A percentile compares a stretch with the other conserved stretches of the same genome.
Evolutionary conservation across 2,888 invertebrate species (phyloP).

Genomic region (Ariolimax columbianus): DNA sequence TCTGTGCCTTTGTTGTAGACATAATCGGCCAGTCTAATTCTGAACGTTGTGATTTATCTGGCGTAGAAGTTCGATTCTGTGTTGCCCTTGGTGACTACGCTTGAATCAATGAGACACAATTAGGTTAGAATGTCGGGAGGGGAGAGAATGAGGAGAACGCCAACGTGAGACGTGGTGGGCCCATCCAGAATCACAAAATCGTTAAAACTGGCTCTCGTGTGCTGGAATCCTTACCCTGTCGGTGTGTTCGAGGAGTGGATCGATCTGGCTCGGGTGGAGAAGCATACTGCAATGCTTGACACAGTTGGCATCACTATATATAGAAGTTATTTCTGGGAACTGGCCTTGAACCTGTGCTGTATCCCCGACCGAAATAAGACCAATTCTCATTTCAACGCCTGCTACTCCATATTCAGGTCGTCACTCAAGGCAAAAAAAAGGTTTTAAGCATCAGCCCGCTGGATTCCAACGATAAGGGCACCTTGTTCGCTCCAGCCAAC

Average conservation of each 20-base stretch:
- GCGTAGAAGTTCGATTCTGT: background rate
- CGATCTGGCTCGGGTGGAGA: background rate
- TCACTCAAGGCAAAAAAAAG: too few species aligned
- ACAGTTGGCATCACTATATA: slow-evolving; percentile 21
- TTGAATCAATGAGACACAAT: slow-evolving; percentile 4
- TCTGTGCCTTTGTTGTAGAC: background rate
- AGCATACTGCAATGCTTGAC: background rate
- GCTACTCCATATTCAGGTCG: too few species aligned
- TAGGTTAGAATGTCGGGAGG: background rate
- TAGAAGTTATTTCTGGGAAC: background rate
- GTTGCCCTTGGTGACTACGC: background rate
- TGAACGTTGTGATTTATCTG: background rate
- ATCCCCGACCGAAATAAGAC: too few species aligned
- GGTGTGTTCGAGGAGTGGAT: background rate
- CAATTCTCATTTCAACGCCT: too few species aligned
- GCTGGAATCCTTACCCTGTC: background rate
- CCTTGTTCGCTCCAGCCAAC: too few species aligned
- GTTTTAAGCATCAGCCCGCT: too few species aligned
- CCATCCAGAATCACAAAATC: slow-evolving; percentile 17
- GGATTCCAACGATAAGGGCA: too few species aligned
- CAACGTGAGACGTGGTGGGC: background rate
- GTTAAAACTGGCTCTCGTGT: background rate
- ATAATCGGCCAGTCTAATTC: background rate
- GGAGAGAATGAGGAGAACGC: background rate
- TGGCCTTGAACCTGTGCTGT: background rate